Evolutionary conservation across 2,888 invertebrate species (phyloP), one percentile per base, ranked within the genome.

Genomic region (Pseudococcus viburni): DNA sequence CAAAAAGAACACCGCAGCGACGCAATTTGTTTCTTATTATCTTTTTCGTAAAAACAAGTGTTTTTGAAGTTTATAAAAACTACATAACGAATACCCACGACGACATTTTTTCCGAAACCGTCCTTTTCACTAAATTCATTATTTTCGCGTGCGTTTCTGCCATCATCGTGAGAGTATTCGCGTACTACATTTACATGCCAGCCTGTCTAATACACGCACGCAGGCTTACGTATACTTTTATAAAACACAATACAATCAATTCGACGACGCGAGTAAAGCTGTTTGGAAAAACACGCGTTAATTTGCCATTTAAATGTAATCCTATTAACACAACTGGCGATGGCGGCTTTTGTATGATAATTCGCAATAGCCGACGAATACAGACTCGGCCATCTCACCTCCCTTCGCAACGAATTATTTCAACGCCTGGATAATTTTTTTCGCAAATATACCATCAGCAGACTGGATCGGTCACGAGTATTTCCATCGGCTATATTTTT

Each of bases 221-320:
- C 48, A 51, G 15, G 15, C 48, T 51, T 55, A 15, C 55, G 48
- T 51, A 51, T n/a, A n/a, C 55, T 55, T 7, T 12, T 55, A 55
- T 7, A 55, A 11, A 51, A 51, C 51, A 51, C 51, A 51, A 51
- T 55, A 55, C 55, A 55, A 55, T 55, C 55, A 55, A n/a, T 55
- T 55, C 55, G 55, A 55, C 55, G 55, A 55, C 55, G 55, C n/a
- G 55, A 55, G 55, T 55, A 55, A 55, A 55, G 55, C 55, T 55
- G 55, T 55, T 55, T 55, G n/a, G 55, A 55, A 55, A 55, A 55
- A 55, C n/a, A 55, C 55, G 55, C 55, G 55, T 68, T 68, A 68
- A 68, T 68, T 68, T 26, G 68, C 55, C 55, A 55, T 55, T 55
- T 55, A 55, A 55, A 55, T 55, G n/a, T 68, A 68, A 68, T 68